Evolutionary conservation across 2,797 vertebrate species (phyloP).

Genomic region (Pogoniulus pusillus): DNA sequence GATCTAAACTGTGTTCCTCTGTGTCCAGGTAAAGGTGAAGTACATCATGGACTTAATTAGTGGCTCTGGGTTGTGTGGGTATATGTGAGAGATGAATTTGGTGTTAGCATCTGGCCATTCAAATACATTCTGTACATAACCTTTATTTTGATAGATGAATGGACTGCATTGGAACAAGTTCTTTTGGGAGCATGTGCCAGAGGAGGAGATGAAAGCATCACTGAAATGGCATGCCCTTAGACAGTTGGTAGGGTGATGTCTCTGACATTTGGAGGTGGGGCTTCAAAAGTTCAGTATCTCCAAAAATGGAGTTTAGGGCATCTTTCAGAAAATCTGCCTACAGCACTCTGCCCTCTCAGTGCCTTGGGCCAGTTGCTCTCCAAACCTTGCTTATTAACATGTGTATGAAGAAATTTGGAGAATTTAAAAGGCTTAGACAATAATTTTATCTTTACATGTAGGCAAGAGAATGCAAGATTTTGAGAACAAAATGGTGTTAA

Average conservation of each 20-base stretch:
- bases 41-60: background rate
- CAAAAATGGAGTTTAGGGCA: background rate
- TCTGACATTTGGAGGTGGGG: background rate
- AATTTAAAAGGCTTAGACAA: background rate
- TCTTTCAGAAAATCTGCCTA: background rate
- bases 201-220: background rate
- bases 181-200: background rate
- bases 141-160: background rate
- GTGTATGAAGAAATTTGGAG: background rate
- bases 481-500: background rate
- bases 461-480: background rate
- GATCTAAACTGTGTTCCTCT: background rate
- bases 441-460: background rate
- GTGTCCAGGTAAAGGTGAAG: background rate
- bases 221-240: background rate
- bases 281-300: no score
- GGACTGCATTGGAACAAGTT: background rate
- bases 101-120: background rate
- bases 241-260: background rate
- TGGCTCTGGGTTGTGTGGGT: background rate
- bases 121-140: background rate
- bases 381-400: background rate
- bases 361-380: background rate
- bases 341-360: background rate
- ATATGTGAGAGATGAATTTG: background rate